phyloP scores from a whole-genome alignment of 53 echinoderm and acorn worm genomes.

The Mesocentrotus franciscanus region DNA sequence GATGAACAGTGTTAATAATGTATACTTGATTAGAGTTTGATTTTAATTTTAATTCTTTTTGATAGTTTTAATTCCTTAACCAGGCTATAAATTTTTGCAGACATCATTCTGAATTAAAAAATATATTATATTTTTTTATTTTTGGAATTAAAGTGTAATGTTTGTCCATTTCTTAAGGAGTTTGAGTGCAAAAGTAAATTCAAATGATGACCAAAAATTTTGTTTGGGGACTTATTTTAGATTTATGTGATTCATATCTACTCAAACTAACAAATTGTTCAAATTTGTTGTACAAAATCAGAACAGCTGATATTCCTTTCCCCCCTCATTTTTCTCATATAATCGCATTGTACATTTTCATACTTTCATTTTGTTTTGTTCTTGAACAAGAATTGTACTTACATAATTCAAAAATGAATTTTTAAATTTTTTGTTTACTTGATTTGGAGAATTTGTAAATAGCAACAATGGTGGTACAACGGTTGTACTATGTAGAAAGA shows the following conservation, averaged over 20 bases:
- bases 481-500: neutral
- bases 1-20: neutral
- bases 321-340: neutral
- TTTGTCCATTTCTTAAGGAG: too few species aligned
- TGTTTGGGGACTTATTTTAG: neutral
- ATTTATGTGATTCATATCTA: neutral
- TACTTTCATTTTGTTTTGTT: slow-evolving; percentile 28
- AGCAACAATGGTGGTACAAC: neutral
- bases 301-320: neutral
- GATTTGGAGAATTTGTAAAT: slow-evolving; percentile 13
- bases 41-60: neutral
- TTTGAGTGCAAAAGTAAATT: too few species aligned
- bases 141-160: too few species aligned
- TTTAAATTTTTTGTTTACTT: neutral
- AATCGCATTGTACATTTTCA: slow-evolving; percentile 37
- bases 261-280: neutral
- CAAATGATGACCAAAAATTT: too few species aligned
- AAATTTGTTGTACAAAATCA: too few species aligned
- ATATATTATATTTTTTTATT: too few species aligned
- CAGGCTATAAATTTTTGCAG: neutral
- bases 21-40: neutral
- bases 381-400: slow-evolving; percentile 44
- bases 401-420: neutral
- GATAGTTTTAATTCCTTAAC: neutral
- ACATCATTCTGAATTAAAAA: neutral